Conservation (phyloP, 2,888 invertebrate species). For the Metallyticus violacea region DNA sequence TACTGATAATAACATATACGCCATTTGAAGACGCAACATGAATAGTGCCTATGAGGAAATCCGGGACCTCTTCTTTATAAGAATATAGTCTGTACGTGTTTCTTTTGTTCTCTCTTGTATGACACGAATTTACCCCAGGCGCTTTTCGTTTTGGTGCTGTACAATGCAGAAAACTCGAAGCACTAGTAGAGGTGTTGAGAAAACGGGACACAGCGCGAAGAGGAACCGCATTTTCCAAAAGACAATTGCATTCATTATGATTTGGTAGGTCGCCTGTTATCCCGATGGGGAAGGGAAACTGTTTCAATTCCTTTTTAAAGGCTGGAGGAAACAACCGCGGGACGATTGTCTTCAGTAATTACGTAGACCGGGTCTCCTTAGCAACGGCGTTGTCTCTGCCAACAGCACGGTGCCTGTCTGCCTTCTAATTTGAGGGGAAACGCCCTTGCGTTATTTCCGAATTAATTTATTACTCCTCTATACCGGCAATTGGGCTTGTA, state of each 20-base stretch:
- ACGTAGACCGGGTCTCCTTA: neutral
- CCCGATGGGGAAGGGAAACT: neutral
- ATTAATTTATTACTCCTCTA: neutral
- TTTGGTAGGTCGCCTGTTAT: neutral
- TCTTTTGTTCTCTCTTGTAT: no score
- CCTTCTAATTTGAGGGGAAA: neutral
- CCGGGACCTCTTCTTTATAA: no score
- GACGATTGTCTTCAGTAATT: neutral
- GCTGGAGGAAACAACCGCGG: neutral
- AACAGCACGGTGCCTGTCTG: neutral
- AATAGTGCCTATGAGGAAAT: no score
- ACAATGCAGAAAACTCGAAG: no score
- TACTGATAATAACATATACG: no score
- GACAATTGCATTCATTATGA: neutral
- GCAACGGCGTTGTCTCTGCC: neutral
- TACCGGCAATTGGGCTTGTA: neutral
- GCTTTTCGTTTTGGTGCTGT: no score
- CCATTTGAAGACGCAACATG: no score
- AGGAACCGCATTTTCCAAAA: neutral
- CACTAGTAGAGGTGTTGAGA: no score
- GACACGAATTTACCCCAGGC: no score
- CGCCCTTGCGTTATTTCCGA: neutral
- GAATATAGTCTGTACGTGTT: no score
- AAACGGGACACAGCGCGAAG: neutral
- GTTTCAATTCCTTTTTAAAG: neutral